Evolutionary conservation across 2,113 vertebrate genomes (phyloP).

Genomic region (Cardinalis cardinalis): DNA sequence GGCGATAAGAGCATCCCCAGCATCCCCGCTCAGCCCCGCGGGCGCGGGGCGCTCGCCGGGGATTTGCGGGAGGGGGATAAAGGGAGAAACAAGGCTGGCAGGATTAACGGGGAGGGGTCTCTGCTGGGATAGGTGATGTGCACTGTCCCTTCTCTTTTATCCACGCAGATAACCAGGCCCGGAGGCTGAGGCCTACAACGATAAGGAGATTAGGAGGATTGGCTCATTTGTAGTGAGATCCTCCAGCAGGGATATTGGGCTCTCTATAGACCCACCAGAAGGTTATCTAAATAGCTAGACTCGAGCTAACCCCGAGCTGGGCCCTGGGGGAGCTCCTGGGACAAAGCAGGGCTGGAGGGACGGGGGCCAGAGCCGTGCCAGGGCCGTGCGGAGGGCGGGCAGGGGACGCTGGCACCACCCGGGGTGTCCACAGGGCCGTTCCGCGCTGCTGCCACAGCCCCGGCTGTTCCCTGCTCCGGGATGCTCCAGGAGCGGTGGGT

Average conservation of each 20-base stretch:
- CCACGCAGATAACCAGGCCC: conserved; percentile 63
- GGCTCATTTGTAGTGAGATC: conserved; percentile 73
- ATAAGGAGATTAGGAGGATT: conserved; percentile 78
- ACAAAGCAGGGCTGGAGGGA: conserved; percentile 46
- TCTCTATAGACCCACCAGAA: conserved; percentile 71
- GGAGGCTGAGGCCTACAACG: conserved; percentile 68
- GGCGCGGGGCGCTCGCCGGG: neutral
- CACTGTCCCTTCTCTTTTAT: conserved; percentile 56
- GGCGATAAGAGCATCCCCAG: conserved; percentile 26
- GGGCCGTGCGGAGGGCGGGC: neutral
- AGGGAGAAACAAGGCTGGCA: conserved; percentile 31
- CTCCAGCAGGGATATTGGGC: conserved; percentile 65
- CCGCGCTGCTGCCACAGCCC: accelerated
- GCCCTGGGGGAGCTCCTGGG: conserved; percentile 63
- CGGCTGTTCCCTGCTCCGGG: neutral
- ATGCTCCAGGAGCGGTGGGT: accelerated
- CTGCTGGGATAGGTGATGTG: conserved; percentile 38
- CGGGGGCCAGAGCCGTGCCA: neutral
- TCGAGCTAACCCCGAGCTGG: conserved; percentile 61
- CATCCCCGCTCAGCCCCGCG: neutral
- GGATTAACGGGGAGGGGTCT: conserved; percentile 58
- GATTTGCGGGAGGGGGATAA: conserved; percentile 38
- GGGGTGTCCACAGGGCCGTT: accelerated
- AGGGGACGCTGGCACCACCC: accelerated
- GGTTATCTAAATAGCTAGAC: conserved; percentile 77